Evolutionary conservation across 2,797 vertebrate species (phyloP), one percentile per base, ranked within the genome.

Genomic region (Tapera naevia): DNA sequence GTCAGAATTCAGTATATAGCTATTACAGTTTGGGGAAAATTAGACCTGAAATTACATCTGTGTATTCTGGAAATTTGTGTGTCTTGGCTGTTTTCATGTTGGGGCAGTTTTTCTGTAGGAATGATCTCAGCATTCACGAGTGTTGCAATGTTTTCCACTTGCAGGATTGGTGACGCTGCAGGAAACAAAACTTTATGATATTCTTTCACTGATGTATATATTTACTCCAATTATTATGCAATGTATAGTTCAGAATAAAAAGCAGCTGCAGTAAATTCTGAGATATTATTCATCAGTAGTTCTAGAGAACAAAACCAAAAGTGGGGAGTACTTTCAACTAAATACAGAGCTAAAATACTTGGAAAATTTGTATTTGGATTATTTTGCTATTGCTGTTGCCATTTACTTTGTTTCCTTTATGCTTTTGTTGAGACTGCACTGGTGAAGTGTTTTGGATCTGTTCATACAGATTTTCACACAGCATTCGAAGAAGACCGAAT

Each of bases 121-220:
- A 76, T 82, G 53, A 93, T 74, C 67, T 91, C 35, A 22, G 16
- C 48, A 16, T 70, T 81, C 7, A 45, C 48, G 41, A 86, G 85
- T 46, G 35, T 87, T 89, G 89, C 64, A 27, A 9, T 91, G 61
- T 88, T 95, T 95, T 86, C 85, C 76, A 51, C 33, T 92, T 80
- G n/a, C 46, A 83, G 79, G 35, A 46, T 16, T 89, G n/a, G 61
- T 92, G 76, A 56, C 28, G 17, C 23, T 86, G 69, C 50, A 56
- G 66, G 82, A 88, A 86, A 54, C 50, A 74, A 76, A 87, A 65
- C 30, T 61, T 58, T 48, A 5, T 89, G 65, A 7, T 67, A 2
- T 35, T 91, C 6, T 64, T 95, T 79, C 39, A 37, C 43, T 43
- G 35, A 3, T 58, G 13, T 66, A 28, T 54, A 4, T 80, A 33